A percentile compares a stretch with the other conserved stretches of the same genome.
Conservation (phyloP, 1,140 invertebrate species). For the Dendroctonus ponderosae region DNA sequence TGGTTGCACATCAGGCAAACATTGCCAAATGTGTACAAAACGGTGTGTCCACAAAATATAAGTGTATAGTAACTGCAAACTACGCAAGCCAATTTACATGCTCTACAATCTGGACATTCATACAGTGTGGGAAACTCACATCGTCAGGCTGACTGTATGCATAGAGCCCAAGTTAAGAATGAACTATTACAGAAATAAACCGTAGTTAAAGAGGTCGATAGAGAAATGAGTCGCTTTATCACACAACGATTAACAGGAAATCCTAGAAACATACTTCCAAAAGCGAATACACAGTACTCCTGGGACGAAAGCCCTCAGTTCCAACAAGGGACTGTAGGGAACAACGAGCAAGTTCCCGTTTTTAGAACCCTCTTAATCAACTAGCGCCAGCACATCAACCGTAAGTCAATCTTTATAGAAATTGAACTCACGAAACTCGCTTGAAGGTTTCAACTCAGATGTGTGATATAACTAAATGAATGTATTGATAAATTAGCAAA, state of each 20-base stretch:
- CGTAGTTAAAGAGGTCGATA: too few species aligned
- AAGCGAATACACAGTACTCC: too few species aligned
- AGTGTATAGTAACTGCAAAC: neutral
- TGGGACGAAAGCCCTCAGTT: neutral
- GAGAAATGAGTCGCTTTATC: too few species aligned
- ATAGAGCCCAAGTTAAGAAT: too few species aligned
- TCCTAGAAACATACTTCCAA: too few species aligned
- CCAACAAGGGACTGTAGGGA: neutral
- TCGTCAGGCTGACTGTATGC: too few species aligned
- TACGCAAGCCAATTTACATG: neutral
- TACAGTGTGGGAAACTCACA: too few species aligned
- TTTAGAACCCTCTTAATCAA: neutral
- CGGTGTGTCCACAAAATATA: neutral
- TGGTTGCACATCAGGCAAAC: neutral
- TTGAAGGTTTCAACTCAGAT: neutral
- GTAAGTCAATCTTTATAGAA: too few species aligned
- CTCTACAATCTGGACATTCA: neutral
- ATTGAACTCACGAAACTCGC: neutral
- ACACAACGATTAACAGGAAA: too few species aligned
- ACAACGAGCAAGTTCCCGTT: neutral
- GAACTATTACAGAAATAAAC: too few species aligned
- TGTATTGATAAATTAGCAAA: conserved; percentile 21
- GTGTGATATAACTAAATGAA: conserved; percentile 16
- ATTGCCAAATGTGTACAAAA: neutral
- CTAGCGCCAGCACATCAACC: neutral